These are phyloP conservation scores for Cepaea hortensis DNA, from an alignment of 2,888 invertebrate genomes.

Conservation along the genomic window DNA sequence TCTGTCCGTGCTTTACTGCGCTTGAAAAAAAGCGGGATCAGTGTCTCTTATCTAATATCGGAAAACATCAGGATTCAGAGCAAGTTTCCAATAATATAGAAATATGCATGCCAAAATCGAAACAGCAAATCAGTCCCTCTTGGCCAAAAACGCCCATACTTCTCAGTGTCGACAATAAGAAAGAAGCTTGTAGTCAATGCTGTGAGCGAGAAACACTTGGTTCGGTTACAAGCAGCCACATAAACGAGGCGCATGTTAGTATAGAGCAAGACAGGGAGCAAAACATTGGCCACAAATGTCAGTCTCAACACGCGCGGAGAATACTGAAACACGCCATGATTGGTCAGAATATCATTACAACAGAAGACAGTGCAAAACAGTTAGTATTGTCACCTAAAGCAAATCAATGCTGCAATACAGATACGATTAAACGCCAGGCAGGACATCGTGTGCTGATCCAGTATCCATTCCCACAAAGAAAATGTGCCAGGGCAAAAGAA, in stretches of 20 bases:
- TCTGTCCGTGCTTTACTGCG: background rate
- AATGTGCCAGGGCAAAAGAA: background rate
- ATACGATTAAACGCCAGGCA: background rate
- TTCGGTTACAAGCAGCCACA: background rate
- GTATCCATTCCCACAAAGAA: conserved; percentile 9
- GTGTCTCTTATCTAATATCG: background rate
- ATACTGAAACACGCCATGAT: background rate
- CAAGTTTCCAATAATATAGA: background rate
- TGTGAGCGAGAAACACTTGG: background rate
- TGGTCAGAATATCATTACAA: background rate
- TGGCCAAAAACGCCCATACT: background rate
- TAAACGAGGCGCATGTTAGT: background rate
- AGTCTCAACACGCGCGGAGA: background rate
- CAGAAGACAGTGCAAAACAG: background rate
- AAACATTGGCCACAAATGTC: background rate
- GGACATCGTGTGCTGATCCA: conserved; percentile 1
- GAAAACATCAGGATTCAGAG: background rate
- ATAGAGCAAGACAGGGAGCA: background rate
- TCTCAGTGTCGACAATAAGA: background rate
- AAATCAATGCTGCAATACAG: background rate
- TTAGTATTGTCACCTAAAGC: background rate
- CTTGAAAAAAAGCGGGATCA: background rate
- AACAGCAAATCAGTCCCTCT: background rate
- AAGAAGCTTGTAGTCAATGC: background rate
- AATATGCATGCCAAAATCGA: background rate